These are phyloP conservation scores for Passer domesticus DNA, from an alignment of 2,113 vertebrate species.

Conservation along the genomic window DNA sequence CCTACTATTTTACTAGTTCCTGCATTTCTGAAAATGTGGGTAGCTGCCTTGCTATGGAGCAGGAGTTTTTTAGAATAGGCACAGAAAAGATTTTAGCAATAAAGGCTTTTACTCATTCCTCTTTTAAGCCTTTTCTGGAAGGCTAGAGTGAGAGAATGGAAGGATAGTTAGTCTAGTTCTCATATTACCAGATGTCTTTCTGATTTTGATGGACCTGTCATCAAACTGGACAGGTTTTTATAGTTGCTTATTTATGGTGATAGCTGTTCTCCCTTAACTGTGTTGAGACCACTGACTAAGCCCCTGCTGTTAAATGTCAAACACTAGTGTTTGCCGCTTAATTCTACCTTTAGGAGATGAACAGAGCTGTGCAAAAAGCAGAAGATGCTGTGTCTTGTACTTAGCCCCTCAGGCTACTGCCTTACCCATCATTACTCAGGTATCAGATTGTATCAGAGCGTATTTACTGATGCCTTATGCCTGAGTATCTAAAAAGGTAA, in stretches of 20 bases:
- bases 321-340: neutral
- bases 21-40: neutral
- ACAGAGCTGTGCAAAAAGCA: neutral
- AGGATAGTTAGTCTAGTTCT: neutral
- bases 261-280: neutral
- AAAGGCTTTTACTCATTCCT: neutral
- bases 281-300: neutral
- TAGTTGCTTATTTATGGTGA: neutral
- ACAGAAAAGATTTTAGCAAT: neutral
- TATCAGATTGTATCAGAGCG: accelerated
- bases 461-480: neutral
- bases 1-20: neutral
- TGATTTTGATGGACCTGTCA: neutral
- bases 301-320: neutral
- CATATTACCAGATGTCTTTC: neutral
- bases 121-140: neutral
- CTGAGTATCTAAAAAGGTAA: neutral
- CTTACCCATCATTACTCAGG: neutral
- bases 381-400: neutral
- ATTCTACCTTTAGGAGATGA: neutral
- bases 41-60: neutral
- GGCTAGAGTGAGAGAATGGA: neutral
- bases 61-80: neutral
- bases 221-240: neutral
- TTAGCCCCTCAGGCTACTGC: neutral